A percentile compares a stretch with the other conserved stretches of the same genome.
phyloP scores from a whole-genome alignment of 2,113 vertebrate species.

The Megaptera novaeangliae region DNA sequence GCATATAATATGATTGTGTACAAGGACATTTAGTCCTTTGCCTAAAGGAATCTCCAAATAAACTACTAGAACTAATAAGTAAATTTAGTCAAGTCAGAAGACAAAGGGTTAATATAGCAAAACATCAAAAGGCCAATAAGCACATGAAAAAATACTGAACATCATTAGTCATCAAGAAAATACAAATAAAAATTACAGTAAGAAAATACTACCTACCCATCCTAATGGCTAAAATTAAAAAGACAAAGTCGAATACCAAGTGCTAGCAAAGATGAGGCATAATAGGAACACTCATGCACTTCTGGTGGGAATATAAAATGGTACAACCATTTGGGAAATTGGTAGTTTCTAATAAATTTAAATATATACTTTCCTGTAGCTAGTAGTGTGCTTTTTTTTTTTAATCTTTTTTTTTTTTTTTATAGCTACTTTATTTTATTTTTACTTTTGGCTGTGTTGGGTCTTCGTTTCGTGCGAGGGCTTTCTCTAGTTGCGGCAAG shows the following conservation, averaged over 20 bases:
- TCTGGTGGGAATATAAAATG: not conserved
- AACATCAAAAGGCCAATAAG: not conserved
- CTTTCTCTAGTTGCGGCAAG: no score
- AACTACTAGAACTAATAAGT: not conserved
- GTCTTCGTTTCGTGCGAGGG: no score
- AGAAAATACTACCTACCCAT: not conserved
- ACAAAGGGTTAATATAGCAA: not conserved
- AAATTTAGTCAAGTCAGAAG: not conserved
- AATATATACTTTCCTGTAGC: not conserved
- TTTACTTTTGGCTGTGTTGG: no score
- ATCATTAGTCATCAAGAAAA: not conserved
- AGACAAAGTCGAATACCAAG: not conserved
- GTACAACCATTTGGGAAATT: not conserved
- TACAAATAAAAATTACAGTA: not conserved
- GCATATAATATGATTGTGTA: not conserved
- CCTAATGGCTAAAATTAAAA: not conserved
- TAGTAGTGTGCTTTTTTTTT: not conserved
- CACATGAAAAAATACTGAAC: not conserved
- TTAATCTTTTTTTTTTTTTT: no score
- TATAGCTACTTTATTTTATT: no score
- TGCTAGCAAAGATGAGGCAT: not conserved
- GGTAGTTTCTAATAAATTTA: not conserved
- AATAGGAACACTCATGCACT: not conserved
- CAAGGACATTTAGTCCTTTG: not conserved
- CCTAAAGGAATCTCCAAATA: not conserved